phyloP scores from a whole-genome alignment of 1,140 invertebrate species.

The Ceratosolen fusciceps region DNA sequence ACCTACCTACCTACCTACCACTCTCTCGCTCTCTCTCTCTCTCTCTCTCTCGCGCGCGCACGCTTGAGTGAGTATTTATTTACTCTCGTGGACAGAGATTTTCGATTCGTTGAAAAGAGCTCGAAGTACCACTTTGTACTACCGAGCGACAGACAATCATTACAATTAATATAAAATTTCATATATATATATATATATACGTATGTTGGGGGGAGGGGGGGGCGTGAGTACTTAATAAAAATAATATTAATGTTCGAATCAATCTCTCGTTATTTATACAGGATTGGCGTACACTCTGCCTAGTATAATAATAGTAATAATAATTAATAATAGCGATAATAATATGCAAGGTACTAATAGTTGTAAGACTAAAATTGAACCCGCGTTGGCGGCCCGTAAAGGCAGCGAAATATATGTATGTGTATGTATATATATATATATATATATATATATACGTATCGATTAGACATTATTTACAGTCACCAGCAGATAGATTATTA shows the following conservation, averaged over 20 bases:
- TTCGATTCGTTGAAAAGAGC: too few species aligned
- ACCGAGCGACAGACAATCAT: conserved; percentile 34
- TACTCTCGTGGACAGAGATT: too few species aligned
- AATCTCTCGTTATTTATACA: conserved; percentile 45
- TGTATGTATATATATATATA: too few species aligned
- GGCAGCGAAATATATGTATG: conserved; percentile 47
- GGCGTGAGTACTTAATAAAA: not conserved
- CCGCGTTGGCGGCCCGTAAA: conserved; percentile 48
- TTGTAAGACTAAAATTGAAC: conserved; percentile 51
- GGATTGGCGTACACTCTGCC: conserved; percentile 23
- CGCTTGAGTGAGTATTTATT: too few species aligned
- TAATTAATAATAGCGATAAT: conserved; percentile 51
- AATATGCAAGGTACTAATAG: conserved; percentile 57
- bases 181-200: too few species aligned
- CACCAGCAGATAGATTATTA: conserved; percentile 43
- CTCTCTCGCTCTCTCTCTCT: too few species aligned
- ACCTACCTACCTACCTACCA: too few species aligned
- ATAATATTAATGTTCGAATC: conserved; percentile 42
- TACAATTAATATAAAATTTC: conserved; percentile 18
- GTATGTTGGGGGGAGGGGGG: too few species aligned
- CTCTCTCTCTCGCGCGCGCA: too few species aligned
- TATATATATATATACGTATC: too few species aligned
- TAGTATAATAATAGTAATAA: too few species aligned
- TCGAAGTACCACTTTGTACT: too few species aligned
- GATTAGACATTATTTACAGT: conserved; percentile 53